These are phyloP conservation scores for Hypsibius dujardini DNA, from an alignment of 1,140 invertebrate species.

Conservation along the genomic window DNA sequence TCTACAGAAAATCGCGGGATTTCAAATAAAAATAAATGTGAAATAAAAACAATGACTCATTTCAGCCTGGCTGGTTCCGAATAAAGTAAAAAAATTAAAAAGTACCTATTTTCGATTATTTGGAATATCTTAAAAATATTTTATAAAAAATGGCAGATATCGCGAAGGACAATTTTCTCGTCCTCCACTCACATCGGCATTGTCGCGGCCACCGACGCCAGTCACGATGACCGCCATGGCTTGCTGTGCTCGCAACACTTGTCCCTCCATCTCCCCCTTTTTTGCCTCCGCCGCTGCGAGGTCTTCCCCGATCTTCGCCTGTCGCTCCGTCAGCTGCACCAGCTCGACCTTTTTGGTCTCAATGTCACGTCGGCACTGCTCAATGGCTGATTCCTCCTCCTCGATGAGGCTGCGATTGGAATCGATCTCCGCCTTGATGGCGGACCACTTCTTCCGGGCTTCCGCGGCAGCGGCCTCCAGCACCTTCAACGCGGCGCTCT, in stretches of 20 bases:
- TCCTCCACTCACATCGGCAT: background rate
- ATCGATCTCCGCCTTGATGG: constrained; percentile 26
- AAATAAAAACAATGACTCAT: too few species aligned
- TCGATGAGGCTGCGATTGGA: constrained; percentile 1
- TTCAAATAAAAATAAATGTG: too few species aligned
- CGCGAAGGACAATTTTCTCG: too few species aligned
- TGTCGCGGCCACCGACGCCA: constrained; percentile 3
- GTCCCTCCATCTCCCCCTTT: background rate
- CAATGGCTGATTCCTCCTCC: constrained; percentile 18
- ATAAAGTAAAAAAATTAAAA: too few species aligned
- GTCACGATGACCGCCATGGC: constrained; percentile 12
- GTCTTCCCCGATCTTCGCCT: background rate
- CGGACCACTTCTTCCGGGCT: constrained; percentile 38
- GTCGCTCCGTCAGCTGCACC: constrained; percentile 23
- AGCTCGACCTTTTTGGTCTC: constrained; percentile 43
- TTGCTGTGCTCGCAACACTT: background rate
- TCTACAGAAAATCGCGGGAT: too few species aligned
- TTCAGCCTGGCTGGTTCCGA: too few species aligned
- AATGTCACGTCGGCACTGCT: constrained; percentile 33
- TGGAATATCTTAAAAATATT: too few species aligned
- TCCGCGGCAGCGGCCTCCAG: constrained; percentile 27
- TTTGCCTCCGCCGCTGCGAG: background rate
- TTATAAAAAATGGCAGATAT: too few species aligned
- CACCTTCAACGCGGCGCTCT: constrained; percentile 29
- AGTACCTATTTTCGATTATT: too few species aligned